Percentiles rank a stretch among this genome's conserved stretches.
Evolutionary conservation across 2,888 invertebrate genomes (phyloP).

Genomic region (Diloba caeruleocephala): DNA sequence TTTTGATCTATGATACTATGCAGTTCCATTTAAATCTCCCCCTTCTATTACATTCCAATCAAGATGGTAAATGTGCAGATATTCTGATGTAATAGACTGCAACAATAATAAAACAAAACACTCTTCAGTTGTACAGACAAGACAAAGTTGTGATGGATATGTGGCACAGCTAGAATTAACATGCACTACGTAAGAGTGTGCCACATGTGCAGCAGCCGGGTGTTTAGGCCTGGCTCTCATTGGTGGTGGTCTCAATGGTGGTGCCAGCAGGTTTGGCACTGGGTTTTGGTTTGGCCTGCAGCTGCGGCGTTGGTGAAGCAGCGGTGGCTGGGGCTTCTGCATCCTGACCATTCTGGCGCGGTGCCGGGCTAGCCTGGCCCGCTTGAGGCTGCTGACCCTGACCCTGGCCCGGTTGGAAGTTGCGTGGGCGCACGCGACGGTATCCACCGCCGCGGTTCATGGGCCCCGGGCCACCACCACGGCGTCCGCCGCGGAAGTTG

Average conservation of each 20-base stretch:
- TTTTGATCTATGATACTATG: constrained; percentile 83
- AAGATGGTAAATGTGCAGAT: constrained; percentile 60
- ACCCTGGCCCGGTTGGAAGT: constrained; percentile 68
- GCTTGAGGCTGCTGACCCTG: constrained; percentile 43
- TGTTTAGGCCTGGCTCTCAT: constrained; percentile 86
- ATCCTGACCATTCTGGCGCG: constrained; percentile 75
- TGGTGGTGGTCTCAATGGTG: constrained; percentile 83
- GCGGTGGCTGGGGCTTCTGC: constrained; percentile 69
- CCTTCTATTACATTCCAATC: constrained; percentile 61
- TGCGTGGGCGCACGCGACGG: constrained; percentile 80
- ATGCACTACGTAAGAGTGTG: constrained; percentile 76
- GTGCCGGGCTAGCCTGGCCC: constrained; percentile 55
- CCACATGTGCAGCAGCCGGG: constrained; percentile 64
- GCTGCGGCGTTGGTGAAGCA: constrained; percentile 64
- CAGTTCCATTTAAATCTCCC: constrained; percentile 76
- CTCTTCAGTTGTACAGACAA: constrained; percentile 77
- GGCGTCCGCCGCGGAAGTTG: constrained; percentile 92
- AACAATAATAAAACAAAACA: constrained; percentile 75
- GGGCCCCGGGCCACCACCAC: constrained; percentile 80
- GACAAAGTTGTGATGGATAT: constrained; percentile 68
- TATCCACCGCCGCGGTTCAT: constrained; percentile 83
- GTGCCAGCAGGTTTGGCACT: constrained; percentile 77
- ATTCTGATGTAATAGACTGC: constrained; percentile 68
- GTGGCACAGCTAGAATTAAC: constrained; percentile 78
- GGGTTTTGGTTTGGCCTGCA: constrained; percentile 74